Evolutionary conservation across 2,797 vertebrate genomes (phyloP), one percentile per base, ranked within the genome.

Genomic region (Megalops cyprinoides): DNA sequence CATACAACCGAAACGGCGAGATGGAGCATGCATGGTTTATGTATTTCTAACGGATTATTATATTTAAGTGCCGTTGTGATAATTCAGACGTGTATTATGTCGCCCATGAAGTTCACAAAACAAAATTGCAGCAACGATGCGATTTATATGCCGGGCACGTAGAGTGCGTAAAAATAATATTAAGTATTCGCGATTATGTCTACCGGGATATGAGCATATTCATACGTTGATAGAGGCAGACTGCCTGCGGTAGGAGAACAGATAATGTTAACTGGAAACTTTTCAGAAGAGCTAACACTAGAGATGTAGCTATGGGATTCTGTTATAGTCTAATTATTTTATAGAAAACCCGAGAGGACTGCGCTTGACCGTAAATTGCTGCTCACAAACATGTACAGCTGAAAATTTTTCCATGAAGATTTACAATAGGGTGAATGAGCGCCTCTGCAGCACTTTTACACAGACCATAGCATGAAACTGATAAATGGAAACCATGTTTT

Each of bases 81-180:
- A 25, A 34, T 23, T 71, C 10, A n/a, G 2, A 42, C 1, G 67
- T 71, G 37, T 71, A 23, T 71, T 44, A 71, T 71, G 20, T 39
- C 23, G 18, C 37, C 42, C 23, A 34, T 37, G 18, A 69, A 42
- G 23, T 23, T 71, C 23, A 71, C 37, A 3, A 44, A 44, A 44
- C 20, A 44, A 71, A 49, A 74, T 74, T 49, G 73, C 73, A 74
- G 73, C 46, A 74, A 44, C 49, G 73, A 74, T 48, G n/a, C 46
- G 25, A 23, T 74, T 74, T 28, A 74, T n/a, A 74, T 74, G 2
- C 73, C 25, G 25, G 28, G n/a, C 73, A 74, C 73, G 73, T 74
- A 74, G 73, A 49, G 46, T 31, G 44, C 12, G 44, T 48, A 74
- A 25, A n/a, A 74, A 74, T 49, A n/a, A 48, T 48, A 74, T 49